Evolutionary conservation across 1,140 invertebrate genomes (phyloP).

Genomic region (Cotesia chilonis): DNA sequence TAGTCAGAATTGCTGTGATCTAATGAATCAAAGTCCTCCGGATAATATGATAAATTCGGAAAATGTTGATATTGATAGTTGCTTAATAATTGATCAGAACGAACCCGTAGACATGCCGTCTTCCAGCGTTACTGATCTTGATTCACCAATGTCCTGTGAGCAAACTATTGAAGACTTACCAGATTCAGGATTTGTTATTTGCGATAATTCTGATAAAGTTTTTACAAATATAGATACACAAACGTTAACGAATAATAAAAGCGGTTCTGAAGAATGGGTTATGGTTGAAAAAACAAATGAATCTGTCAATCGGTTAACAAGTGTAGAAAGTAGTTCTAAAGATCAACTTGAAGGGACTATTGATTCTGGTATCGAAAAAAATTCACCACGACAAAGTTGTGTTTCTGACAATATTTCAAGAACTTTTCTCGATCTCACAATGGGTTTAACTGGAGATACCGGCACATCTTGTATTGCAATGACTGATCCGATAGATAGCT

Average conservation of each 20-base stretch:
- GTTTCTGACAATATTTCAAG: conserved; percentile 55
- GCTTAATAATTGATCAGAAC: conserved; percentile 29
- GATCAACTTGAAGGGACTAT: conserved; percentile 51
- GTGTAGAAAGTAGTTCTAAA: conserved; percentile 54
- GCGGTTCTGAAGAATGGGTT: conserved; percentile 58
- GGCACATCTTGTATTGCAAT: conserved; percentile 56
- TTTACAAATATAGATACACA: conserved; percentile 55
- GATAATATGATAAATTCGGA: conserved; percentile 12
- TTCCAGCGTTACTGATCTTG: conserved; percentile 55
- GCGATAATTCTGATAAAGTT: conserved; percentile 58
- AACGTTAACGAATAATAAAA: conserved; percentile 46
- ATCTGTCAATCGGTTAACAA: conserved; percentile 51
- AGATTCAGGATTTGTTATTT: conserved; percentile 59
- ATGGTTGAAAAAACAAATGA: conserved; percentile 54
- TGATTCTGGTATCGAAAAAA: conserved; percentile 52
- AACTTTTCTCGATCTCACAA: conserved; percentile 55
- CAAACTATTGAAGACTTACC: conserved; percentile 57
- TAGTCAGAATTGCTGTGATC: conserved; percentile 27
- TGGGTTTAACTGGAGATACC: conserved; percentile 55
- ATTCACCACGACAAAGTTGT: conserved; percentile 47
- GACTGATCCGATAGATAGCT: conserved; percentile 55
- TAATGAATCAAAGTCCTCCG: conserved; percentile 24
- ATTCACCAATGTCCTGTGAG: conserved; percentile 62
- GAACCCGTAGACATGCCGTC: conserved; percentile 37
- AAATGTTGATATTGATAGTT: conserved; percentile 19